phyloP scores from a whole-genome alignment of 1,140 invertebrate genomes.

The Drosophila rhopaloa region DNA sequence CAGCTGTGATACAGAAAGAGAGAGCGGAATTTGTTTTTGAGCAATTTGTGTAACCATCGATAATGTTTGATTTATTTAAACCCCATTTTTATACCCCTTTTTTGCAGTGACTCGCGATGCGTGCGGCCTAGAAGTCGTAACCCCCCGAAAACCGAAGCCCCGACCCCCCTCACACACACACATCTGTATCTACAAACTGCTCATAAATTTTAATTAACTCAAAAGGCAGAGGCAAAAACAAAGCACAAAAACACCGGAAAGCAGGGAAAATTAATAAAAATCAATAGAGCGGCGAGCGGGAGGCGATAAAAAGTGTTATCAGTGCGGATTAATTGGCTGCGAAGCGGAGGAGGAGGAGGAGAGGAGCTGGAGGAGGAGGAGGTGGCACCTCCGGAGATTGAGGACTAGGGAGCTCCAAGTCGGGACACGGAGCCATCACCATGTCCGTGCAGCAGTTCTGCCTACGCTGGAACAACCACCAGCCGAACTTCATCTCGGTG shows the following conservation, averaged over 20 bases:
- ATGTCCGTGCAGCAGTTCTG: constrained; percentile 94
- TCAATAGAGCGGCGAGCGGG: constrained; percentile 58
- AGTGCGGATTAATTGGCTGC: constrained; percentile 64
- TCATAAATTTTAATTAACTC: constrained; percentile 76
- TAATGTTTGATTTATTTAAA: constrained; percentile 37
- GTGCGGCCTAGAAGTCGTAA: constrained; percentile 73
- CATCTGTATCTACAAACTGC: constrained; percentile 13
- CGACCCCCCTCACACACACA: constrained; percentile 45
- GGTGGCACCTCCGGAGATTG: constrained; percentile 23
- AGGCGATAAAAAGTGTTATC: constrained; percentile 76
- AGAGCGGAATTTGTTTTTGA: constrained; percentile 42
- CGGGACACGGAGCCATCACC: constrained; percentile 25
- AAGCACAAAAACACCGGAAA: constrained; percentile 21
- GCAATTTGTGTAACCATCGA: constrained; percentile 45
- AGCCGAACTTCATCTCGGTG: constrained; percentile 94
- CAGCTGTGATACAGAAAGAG: constrained; percentile 73
- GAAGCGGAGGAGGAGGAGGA: constrained; percentile 10
- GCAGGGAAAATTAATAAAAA: constrained; percentile 60
- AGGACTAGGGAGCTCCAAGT: constrained; percentile 42
- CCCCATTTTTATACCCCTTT: constrained; percentile 30
- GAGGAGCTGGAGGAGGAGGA: constrained; percentile 4
- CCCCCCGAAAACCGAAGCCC: constrained; percentile 40
- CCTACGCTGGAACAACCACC: constrained; percentile 95
- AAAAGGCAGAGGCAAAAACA: constrained; percentile 22
- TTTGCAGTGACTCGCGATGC: constrained; percentile 67